Conservation (phyloP, 2,888 invertebrate species). For the Gisinianus flammeolus region DNA sequence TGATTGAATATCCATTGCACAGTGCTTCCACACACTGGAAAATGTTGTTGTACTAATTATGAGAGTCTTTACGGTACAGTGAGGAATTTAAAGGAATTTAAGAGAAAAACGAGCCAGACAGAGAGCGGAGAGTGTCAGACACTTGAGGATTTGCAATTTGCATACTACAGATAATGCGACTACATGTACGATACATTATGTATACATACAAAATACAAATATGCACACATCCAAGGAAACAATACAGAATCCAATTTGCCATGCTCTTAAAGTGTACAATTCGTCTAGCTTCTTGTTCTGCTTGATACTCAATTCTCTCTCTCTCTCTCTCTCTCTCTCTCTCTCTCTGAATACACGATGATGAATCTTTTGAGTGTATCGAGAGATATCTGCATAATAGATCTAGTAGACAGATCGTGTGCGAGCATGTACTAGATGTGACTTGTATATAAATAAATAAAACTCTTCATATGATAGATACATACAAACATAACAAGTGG, state of each 20-base stretch:
- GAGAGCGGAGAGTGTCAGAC: not conserved
- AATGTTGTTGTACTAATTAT: too few relatives aligned
- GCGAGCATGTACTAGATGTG: not conserved
- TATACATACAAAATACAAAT: not conserved
- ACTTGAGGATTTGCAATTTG: not conserved
- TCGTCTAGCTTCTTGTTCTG: constrained; percentile 5
- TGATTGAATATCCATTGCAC: too few relatives aligned
- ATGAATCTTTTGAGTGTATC: not conserved
- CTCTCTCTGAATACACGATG: not conserved
- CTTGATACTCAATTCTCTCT: constrained; percentile 8
- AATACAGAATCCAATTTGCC: not conserved
- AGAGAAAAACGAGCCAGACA: not conserved
- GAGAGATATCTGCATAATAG: not conserved
- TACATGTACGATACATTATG: too few relatives aligned
- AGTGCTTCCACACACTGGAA: too few relatives aligned
- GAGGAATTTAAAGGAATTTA: not conserved
- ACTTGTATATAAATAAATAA: not conserved
- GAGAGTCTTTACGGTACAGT: not conserved
- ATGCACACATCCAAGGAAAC: too few relatives aligned
- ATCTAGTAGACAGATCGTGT: not conserved
- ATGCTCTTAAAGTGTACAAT: not conserved
- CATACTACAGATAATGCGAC: too few relatives aligned
- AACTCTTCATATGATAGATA: not conserved
- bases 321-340: not conserved
- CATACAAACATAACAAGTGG: not conserved